Conservation (phyloP, 37 sponge, comb jelly and placozoan genomes). For the Haliclona indistincta region DNA sequence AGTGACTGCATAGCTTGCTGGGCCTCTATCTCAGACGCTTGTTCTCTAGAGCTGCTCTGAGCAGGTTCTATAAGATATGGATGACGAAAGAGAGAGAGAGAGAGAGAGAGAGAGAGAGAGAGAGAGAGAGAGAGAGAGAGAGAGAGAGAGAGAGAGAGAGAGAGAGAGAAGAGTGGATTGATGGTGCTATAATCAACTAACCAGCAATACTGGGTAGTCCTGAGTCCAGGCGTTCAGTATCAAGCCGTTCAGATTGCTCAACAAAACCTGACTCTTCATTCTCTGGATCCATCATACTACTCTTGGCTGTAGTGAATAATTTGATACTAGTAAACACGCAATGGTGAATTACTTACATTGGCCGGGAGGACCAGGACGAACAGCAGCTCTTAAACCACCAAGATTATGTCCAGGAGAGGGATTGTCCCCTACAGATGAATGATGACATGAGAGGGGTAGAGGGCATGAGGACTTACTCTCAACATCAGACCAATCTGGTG, state of each 20-base stretch:
- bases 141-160: slow-evolving; percentile 17
- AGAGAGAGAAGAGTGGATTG: slow-evolving; percentile 6
- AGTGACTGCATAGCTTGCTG: slow-evolving; percentile 46
- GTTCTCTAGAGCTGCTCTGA: background rate
- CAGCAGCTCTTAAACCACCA: background rate
- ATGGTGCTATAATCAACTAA: background rate
- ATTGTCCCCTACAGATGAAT: too few species aligned
- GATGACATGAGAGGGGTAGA: too few species aligned
- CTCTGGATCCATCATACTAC: slow-evolving; percentile 14
- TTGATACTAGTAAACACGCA: background rate
- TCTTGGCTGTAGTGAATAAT: background rate
- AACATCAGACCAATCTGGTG: background rate
- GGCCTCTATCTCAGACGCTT: slow-evolving; percentile 32
- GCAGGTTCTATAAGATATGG: background rate
- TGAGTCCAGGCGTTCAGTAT: slow-evolving; percentile 20
- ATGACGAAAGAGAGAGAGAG: background rate
- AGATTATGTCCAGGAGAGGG: too few species aligned
- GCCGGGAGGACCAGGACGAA: background rate
- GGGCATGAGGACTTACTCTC: background rate
- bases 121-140: slow-evolving; percentile 28
- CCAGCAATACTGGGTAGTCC: slow-evolving; percentile 22
- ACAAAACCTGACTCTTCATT: slow-evolving; percentile 42
- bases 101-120: background rate
- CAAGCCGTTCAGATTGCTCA: too few species aligned
- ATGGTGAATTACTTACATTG: background rate